Base-by-base conservation (phyloP, 1,140 invertebrate species). In the Charaxes varanes region DNA sequence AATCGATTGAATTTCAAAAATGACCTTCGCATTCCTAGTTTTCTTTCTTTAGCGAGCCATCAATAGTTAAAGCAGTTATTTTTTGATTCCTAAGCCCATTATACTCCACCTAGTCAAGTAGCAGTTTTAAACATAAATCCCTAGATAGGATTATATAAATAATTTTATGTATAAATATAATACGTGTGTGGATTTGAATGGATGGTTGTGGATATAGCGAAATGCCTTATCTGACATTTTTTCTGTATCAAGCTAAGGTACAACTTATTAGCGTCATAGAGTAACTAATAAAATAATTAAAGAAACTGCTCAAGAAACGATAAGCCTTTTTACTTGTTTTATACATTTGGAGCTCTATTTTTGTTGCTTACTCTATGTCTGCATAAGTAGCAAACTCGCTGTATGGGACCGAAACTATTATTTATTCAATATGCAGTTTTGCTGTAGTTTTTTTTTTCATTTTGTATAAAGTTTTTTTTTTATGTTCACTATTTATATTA, bases 401-500 rank as follows among this genome's bases (percentile, higher is more conserved):
- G 34, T 54, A 56, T 59, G 62, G 57, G 65, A 64, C 63, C 54
- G 61, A 71, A 62, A 47, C 22, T 54, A n/a, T n/a, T n/a, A 59
- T 54, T 46, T 51, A 45, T 58, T 50, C 34, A 53, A 36, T 45
- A 22, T 33, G 33, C 42, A 50, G 40, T 56, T 57, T 61, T 56
- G 48, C 60, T 66, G 40, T 52, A 44, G 41, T 46, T 42, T 41
- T 44, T 37, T 41, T 55, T 72, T 64, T 71, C 56, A 64, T 62
- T 71, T 74, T 79, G 72, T 78, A 82, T 68, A 79, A 78, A 81
- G 61, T 63, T 62, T 50, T 70, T 59, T n/a, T 36, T 53, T 58
- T 70, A 70, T 67, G 73, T 76, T 67, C 51, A 59, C 53, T 73
- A 76, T 79, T 76, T 77, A 77, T 74, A 59, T 71, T 70, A 53